Evolutionary conservation across 2,797 vertebrate species (phyloP).

Genomic region (Gambusia yucatana): DNA sequence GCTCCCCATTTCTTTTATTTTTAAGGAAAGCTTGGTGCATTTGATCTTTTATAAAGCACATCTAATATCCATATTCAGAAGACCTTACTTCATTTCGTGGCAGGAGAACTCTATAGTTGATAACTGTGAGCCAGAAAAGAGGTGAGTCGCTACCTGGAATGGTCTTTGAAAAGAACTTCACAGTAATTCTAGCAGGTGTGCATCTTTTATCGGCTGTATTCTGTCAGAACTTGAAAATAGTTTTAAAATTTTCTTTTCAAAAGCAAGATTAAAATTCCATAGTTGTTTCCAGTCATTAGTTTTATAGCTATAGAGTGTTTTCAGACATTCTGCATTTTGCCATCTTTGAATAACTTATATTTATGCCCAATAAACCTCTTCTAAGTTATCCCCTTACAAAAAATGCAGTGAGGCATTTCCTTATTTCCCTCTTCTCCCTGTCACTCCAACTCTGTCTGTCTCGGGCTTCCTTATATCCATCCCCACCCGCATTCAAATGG

Average conservation of each 20-base stretch:
- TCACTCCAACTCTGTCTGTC: constrained; percentile 41
- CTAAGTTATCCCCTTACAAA: constrained; percentile 33
- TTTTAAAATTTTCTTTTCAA: background rate
- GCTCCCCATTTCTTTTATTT: constrained; percentile 52
- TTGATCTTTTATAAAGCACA: constrained; percentile 67
- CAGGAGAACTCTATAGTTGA: constrained; percentile 28
- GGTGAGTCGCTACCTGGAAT: constrained; percentile 27
- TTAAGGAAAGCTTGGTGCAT: constrained; percentile 45
- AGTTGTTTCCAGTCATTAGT: background rate
- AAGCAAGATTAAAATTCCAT: constrained; percentile 6
- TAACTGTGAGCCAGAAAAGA: constrained; percentile 21
- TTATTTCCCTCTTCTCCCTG: constrained; percentile 26
- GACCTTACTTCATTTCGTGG: constrained; percentile 14
- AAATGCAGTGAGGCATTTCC: constrained; percentile 38
- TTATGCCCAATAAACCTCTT: background rate
- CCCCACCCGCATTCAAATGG: constrained; percentile 68
- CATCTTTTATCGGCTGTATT: background rate
- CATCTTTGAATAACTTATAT: background rate
- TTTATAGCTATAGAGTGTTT: background rate
- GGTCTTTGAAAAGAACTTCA: constrained; percentile 31
- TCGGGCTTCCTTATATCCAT: constrained; percentile 33
- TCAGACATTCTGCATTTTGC: constrained; percentile 4
- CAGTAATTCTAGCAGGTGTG: constrained; percentile 4
- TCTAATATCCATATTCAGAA: constrained; percentile 66
- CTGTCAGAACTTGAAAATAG: background rate